phyloP scores from a whole-genome alignment of 2,113 vertebrate species.

The Clupea harengus region DNA sequence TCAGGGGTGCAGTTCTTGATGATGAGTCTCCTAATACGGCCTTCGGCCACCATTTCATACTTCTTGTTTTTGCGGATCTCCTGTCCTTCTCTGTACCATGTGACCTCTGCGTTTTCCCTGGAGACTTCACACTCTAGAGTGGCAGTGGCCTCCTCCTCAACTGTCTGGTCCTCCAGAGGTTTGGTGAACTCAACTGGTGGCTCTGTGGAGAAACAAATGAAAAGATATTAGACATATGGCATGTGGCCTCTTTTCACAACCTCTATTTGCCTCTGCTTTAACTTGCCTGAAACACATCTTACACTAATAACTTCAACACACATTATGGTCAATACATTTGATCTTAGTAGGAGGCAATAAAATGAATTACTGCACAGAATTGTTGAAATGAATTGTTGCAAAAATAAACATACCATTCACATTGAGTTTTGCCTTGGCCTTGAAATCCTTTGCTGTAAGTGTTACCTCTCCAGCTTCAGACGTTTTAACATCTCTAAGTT shows the following conservation, averaged over 20 bases:
- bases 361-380: not conserved
- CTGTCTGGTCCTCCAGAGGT: constrained; percentile 94
- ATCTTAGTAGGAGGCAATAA: not conserved
- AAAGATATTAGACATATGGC: not conserved
- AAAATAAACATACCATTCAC: constrained; percentile 52
- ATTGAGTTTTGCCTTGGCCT: constrained; percentile 84
- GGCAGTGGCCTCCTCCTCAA: constrained; percentile 92
- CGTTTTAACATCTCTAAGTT: constrained; percentile 85
- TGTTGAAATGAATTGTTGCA: not conserved
- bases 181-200: constrained; percentile 93
- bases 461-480: constrained; percentile 88
- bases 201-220: constrained; percentile 68
- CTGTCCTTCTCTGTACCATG: constrained; percentile 91
- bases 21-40: constrained; percentile 84
- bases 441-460: constrained; percentile 89
- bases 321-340: not conserved
- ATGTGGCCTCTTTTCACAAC: not conserved
- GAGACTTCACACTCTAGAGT: constrained; percentile 92
- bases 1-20: constrained; percentile 84
- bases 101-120: constrained; percentile 89
- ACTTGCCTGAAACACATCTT: not conserved
- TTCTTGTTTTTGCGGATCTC: constrained; percentile 96
- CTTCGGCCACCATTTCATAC: constrained; percentile 82
- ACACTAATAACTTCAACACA: not conserved
- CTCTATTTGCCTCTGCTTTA: not conserved